Evolutionary conservation across 2,113 vertebrate species (phyloP), one percentile per base, ranked within the genome.

Genomic region (Hylia prasina): DNA sequence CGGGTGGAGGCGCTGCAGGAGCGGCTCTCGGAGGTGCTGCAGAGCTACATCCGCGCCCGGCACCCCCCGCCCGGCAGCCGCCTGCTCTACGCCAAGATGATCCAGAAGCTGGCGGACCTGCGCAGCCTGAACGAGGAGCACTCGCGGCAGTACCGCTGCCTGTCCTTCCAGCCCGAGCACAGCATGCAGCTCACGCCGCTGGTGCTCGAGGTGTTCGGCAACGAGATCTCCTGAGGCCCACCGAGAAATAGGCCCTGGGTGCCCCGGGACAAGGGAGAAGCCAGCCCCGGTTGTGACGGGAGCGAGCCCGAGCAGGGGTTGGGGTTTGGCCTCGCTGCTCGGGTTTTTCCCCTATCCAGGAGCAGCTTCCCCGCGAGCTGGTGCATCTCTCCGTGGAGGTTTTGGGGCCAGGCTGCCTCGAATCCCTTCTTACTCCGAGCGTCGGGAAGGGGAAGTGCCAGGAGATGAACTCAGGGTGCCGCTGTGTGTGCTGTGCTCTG

Each of bases 51-150:
- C 97, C 98, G 98, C 25, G 98, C 99, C 86, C 97, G 98, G 81
- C 99, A 99, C 96, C 98, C 99, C 0, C 92, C 96, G 1, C 98
- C 98, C 0, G 98, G 99, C 8, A 98, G 98, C 45, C 99, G 98
- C 84, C 98, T 99, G 90, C 98, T 99, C 39, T 99, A 99, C 0
- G 98, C 99, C 94, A 99, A 99, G 96, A 99, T 99, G 99, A 99
- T 99, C 98, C 99, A 99, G 97, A 99, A 99, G 94, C 97, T 99
- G 90, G 99, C 99, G 0, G 99, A 99, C 94, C 98, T 99, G 69
- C 98, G 99, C 48, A 99, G 99, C 98, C 98, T 99, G 50, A 99
- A 99, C 7, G 99, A 99, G 98, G 99, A 99, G 97, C 99, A 99
- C 98, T 99, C 99, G 95, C 99, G 98, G 95, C 99, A 99, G 98